phyloP scores from a whole-genome alignment of 35 echinoderm and acorn worm species.

The Apostichopus californicus region DNA sequence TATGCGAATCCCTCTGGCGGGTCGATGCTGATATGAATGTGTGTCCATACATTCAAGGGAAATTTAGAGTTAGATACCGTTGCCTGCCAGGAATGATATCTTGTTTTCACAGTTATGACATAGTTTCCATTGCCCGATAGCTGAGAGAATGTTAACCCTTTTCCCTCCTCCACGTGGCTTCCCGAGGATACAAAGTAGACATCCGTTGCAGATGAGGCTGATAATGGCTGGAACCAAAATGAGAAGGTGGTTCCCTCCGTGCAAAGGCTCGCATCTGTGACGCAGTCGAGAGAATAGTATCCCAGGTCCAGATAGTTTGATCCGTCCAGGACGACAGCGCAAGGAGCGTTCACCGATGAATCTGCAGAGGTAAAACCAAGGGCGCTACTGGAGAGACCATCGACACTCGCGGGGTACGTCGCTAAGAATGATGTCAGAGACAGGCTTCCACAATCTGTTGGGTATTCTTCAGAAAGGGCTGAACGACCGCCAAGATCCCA shows the following conservation, averaged over 20 bases:
- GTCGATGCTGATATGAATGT: neutral
- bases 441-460: constrained; percentile 30
- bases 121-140: neutral
- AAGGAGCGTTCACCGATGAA: constrained; percentile 4
- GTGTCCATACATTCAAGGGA: neutral
- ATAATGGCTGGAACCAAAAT: constrained; percentile 15
- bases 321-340: neutral
- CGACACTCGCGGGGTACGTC: neutral
- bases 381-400: neutral
- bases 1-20: neutral
- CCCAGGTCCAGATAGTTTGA: neutral
- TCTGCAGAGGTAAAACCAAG: neutral
- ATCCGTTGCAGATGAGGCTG: neutral
- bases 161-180: constrained; percentile 9
- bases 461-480: neutral
- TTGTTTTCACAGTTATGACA: constrained; percentile 16
- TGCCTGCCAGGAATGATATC: constrained; percentile 3
- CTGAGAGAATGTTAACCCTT: constrained; percentile 32
- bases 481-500: constrained; percentile 49
- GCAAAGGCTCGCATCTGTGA: constrained; percentile 32
- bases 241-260: neutral
- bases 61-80: neutral
- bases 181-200: constrained; percentile 15
- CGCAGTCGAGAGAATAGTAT: neutral
- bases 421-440: neutral